These are phyloP conservation scores for Meles meles DNA, from an alignment of 2,113 vertebrate genomes.

Conservation along the genomic window DNA sequence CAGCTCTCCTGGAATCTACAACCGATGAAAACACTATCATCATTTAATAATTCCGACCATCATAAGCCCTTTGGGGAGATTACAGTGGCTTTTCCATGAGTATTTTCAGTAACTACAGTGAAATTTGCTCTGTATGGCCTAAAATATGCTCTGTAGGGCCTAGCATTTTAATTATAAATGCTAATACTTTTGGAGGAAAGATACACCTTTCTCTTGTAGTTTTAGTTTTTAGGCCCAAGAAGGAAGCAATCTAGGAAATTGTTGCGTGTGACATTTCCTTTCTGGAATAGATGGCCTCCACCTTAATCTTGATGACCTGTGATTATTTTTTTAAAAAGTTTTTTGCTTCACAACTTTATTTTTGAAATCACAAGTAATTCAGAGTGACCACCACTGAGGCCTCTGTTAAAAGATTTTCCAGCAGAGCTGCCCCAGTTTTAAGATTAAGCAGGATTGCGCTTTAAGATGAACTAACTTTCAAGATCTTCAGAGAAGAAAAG, in stretches of 20 bases:
- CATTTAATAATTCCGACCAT: neutral
- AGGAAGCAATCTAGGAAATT: neutral
- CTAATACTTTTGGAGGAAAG: neutral
- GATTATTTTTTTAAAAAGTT: neutral
- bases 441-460: constrained; percentile 83
- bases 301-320: neutral
- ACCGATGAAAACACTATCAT: neutral
- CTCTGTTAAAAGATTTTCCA: constrained; percentile 67
- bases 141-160: neutral
- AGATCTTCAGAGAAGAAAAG: constrained; percentile 74
- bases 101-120: neutral
- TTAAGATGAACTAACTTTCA: constrained; percentile 79
- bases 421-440: constrained; percentile 74
- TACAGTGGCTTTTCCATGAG: neutral
- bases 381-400: constrained; percentile 62
- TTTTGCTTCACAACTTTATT: constrained; percentile 77
- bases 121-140: neutral
- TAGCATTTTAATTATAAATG: neutral
- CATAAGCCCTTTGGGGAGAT: neutral
- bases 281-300: neutral
- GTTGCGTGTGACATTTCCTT: neutral
- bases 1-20: neutral
- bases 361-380: constrained; percentile 78
- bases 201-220: neutral
- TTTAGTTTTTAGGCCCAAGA: constrained; percentile 47